Base-by-base conservation (phyloP, 2,888 invertebrate species). In the Rhimphoctona megacephalus region DNA sequence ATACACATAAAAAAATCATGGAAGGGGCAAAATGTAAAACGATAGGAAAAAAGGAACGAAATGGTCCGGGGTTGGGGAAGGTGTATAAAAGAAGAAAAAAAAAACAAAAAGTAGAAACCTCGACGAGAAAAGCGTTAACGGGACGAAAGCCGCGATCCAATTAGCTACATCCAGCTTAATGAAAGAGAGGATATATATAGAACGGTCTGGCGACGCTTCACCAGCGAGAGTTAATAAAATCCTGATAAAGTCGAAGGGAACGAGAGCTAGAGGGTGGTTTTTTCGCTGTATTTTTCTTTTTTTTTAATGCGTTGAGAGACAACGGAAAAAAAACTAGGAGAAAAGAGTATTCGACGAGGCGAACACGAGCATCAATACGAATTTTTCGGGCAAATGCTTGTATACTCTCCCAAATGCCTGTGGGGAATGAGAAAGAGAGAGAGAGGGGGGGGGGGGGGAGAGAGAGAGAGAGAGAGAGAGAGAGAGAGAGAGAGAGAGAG, bases 101-200 rank as follows among this genome's bases (percentile, higher is more conserved):
- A 69, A 57, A 64, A 72, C 49, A 64, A 54, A 74, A 54, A n/a
- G 61, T 49, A 73, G 66, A 83, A 76, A 67, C 66, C 69, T 67
- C 36, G 30, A 74, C 81, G 80, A 46, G 61, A 80, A 81, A 74
- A 85, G 73, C 61, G 73, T 76, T 88, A 88, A 82, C 88, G 88
- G 81, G 82, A 85, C 86, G 83, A 87, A 90, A 90, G 88, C 89
- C 91, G 88, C 89, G 88, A 90, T 88, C 90, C 91, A 91, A 91
- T 91, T 91, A 91, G 91, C 91, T 89, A 89, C 89, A 90, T 90
- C 89, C 88, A 90, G 91, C 89, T 90, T 91, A 91, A 91, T 91
- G 90, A 91, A 90, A 91, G 89, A 89, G 90, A 89, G 88, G 87
- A 25, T 72, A 46, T 72, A 70, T 79, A 69, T 72, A 80, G 33